Evolutionary conservation across 2,888 invertebrate genomes (phyloP).

Genomic region (Drosophila melanosoma): DNA sequence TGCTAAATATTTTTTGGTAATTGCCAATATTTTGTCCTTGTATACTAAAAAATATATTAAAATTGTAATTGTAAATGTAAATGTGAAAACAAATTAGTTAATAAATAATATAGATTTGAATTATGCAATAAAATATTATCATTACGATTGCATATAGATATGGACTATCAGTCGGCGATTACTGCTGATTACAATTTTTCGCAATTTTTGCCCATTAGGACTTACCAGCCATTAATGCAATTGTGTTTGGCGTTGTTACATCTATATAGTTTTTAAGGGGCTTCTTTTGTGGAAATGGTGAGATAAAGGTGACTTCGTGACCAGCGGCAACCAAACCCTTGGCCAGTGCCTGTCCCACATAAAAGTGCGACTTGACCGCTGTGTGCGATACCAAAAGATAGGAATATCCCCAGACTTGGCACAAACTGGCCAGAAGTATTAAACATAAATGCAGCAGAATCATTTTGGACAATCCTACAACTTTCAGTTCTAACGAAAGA

Average conservation of each 20-base stretch:
- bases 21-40: slow-evolving; percentile 8
- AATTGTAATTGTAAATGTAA: too few relatives aligned
- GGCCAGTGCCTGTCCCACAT: slow-evolving; percentile 76
- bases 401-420: slow-evolving; percentile 58
- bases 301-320: slow-evolving; percentile 83
- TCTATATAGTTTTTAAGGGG: slow-evolving; percentile 72
- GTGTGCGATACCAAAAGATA: slow-evolving; percentile 66
- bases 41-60: slow-evolving; percentile 27
- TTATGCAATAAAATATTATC: neutral
- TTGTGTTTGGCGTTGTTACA: slow-evolving; percentile 50
- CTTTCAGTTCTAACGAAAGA: neutral
- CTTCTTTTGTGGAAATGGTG: slow-evolving; percentile 76
- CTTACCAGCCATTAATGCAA: slow-evolving; percentile 55
- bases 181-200: slow-evolving; percentile 24
- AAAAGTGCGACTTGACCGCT: slow-evolving; percentile 71
- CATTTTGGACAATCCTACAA: slow-evolving; percentile 7
- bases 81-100: neutral
- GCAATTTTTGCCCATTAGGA: neutral
- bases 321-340: slow-evolving; percentile 81
- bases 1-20: too few relatives aligned
- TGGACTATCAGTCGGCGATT: slow-evolving; percentile 1
- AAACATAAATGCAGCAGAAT: neutral
- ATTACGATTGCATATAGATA: neutral
- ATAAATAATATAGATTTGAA: neutral
- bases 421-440: slow-evolving; percentile 24